These are phyloP conservation scores for Crocodylus rhombifer DNA, from an alignment of 2,797 vertebrate genomes.

Conservation along the genomic window DNA sequence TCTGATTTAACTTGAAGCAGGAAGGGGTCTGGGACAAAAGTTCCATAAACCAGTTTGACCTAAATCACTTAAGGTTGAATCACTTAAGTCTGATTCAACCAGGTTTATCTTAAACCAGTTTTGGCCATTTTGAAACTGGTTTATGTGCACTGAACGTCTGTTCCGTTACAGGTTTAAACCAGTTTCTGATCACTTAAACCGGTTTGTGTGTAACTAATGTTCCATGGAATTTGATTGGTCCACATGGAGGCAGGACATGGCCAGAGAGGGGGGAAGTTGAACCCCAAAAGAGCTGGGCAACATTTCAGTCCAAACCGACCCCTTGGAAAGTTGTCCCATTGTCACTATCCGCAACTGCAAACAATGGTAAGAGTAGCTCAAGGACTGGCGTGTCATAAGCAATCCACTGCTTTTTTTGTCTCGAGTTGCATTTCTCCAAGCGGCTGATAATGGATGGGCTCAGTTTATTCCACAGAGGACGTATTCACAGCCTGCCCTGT, in stretches of 20 bases:
- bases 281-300: not conserved
- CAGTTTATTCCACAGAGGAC: not conserved
- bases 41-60: no score
- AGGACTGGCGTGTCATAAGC: constrained; percentile 15
- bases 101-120: no score
- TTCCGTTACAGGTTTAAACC: no score
- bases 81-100: no score
- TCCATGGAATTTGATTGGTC: not conserved
- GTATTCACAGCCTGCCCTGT: constrained; percentile 17
- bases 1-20: no score
- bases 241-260: not conserved
- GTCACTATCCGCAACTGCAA: not conserved
- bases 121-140: no score
- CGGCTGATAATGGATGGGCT: constrained; percentile 35
- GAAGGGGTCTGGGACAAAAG: no score
- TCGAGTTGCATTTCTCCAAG: constrained; percentile 43
- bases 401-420: constrained; percentile 30
- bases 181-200: no score
- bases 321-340: not conserved
- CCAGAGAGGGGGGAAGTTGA: not conserved
- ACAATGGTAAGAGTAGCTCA: not conserved
- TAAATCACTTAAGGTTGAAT: no score
- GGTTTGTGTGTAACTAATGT: not conserved
- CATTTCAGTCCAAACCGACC: not conserved
- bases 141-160: no score